Evolutionary conservation across 2,797 vertebrate genomes (phyloP).

Genomic region (Anas georgica): DNA sequence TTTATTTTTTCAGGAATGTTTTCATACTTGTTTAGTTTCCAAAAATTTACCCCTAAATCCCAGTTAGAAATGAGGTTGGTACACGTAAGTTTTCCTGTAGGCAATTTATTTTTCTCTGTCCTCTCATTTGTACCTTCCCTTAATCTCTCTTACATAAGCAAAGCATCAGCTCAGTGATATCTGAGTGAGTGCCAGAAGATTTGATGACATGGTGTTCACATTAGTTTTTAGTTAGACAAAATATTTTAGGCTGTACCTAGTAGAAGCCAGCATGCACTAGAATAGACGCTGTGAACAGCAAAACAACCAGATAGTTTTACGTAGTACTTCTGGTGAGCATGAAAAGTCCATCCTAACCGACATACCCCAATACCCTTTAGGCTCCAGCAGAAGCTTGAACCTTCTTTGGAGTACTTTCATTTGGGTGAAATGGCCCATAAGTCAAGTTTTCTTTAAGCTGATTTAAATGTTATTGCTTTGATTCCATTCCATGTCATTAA

Average conservation of each 20-base stretch:
- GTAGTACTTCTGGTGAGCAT: neutral
- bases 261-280: neutral
- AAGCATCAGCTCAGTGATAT: neutral
- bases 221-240: neutral
- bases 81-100: conserved; percentile 9
- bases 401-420: conserved; percentile 11
- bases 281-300: neutral
- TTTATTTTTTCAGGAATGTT: conserved; percentile 3
- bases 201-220: conserved; percentile 12
- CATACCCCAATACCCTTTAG: neutral
- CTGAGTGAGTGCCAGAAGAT: conserved; percentile 18
- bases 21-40: neutral
- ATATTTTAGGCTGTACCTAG: neutral
- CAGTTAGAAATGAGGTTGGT: conserved; percentile 31
- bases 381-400: neutral
- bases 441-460: conserved; percentile 37
- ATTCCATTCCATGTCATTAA: conserved; percentile 64
- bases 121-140: neutral
- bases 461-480: conserved; percentile 48
- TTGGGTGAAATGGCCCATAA: conserved; percentile 14
- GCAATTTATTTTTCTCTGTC: conserved; percentile 32
- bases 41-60: conserved; percentile 37
- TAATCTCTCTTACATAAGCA: conserved; percentile 60
- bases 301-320: neutral
- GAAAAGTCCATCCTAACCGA: conserved; percentile 36